These are phyloP conservation scores for Catharus fuscescens DNA, from an alignment of 2,113 vertebrate species.

Conservation along the genomic window DNA sequence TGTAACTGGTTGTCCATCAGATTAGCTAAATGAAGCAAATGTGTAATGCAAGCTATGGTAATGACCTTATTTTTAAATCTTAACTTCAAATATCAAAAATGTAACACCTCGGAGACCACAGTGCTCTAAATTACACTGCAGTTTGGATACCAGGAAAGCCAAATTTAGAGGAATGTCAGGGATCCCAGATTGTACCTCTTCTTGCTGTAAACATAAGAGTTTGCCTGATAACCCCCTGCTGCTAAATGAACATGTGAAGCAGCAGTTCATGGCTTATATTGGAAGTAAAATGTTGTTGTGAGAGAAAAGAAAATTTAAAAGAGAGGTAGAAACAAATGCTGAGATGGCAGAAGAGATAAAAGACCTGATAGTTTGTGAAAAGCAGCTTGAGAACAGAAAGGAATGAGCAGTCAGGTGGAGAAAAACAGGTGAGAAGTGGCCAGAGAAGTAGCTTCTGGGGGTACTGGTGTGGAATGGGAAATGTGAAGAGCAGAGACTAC, in stretches of 20 bases:
- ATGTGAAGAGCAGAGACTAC: neutral
- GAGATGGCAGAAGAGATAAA: neutral
- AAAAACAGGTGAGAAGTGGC: neutral
- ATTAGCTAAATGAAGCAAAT: neutral
- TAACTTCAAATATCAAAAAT: neutral
- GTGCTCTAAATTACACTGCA: neutral
- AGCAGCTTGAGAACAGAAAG: neutral
- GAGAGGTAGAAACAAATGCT: neutral
- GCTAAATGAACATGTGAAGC: neutral
- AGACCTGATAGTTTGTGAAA: neutral
- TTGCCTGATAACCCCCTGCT: neutral
- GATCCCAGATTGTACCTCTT: neutral
- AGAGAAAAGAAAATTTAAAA: neutral
- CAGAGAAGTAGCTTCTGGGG: neutral
- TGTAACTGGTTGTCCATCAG: neutral
- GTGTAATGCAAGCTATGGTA: neutral
- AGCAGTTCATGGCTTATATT: neutral
- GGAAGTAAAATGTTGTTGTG: neutral
- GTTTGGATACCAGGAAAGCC: neutral
- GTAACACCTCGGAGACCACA: neutral
- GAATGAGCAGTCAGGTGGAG: neutral
- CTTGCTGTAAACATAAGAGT: neutral
- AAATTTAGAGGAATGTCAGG: neutral
- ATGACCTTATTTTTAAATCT: neutral
- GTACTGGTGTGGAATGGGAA: neutral